Percentiles rank a stretch among this genome's conserved stretches.
phyloP scores from a whole-genome alignment of 2,113 vertebrate genomes.

The Tapirus terrestris region DNA sequence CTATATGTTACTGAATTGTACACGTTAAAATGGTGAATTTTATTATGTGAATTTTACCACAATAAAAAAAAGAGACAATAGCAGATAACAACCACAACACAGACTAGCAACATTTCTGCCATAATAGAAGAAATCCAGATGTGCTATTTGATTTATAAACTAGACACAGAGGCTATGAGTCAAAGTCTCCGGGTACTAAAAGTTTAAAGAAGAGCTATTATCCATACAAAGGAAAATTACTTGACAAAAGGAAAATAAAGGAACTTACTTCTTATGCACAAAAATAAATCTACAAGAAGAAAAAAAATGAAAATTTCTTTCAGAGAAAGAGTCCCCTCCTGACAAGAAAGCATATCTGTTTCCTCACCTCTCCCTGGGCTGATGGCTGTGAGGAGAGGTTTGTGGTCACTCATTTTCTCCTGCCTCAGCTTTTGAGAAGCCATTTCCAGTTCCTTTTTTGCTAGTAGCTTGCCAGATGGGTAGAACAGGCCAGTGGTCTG shows the following conservation, averaged over 20 bases:
- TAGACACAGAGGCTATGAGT: neutral
- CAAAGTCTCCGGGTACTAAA: neutral
- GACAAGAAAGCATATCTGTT: constrained; percentile 11
- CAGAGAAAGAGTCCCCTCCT: neutral
- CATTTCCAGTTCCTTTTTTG: constrained; percentile 87
- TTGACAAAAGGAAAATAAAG: neutral
- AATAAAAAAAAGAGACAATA: neutral
- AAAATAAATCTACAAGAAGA: neutral
- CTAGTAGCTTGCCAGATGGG: constrained; percentile 90
- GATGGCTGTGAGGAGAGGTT: constrained; percentile 89
- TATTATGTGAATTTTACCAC: neutral
- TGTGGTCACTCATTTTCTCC: constrained; percentile 87
- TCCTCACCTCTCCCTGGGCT: constrained; percentile 95
- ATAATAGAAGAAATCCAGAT: neutral
- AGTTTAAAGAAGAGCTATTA: neutral
- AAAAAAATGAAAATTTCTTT: neutral
- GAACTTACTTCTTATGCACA: neutral
- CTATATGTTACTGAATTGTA: neutral
- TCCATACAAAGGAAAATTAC: constrained; percentile 26
- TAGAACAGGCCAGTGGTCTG: constrained; percentile 95
- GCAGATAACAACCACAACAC: neutral
- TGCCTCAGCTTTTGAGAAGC: constrained; percentile 84
- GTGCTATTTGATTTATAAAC: neutral
- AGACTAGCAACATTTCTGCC: neutral
- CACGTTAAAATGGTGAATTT: neutral